phyloP scores from a whole-genome alignment of 2,888 invertebrate genomes.

The Aphodius sticticus region DNA sequence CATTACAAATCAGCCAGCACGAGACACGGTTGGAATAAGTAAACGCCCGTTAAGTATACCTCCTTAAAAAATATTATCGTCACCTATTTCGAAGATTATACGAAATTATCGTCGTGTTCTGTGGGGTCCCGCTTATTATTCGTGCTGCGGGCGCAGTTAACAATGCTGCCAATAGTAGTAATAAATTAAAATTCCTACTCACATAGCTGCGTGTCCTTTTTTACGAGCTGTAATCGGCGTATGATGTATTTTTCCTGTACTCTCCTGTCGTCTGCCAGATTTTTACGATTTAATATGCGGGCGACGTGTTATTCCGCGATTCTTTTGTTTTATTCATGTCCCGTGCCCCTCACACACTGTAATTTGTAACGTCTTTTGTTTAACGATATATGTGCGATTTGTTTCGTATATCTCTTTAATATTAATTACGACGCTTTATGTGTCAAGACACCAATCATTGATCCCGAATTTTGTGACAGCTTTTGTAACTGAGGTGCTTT shows the following conservation, averaged over 20 bases:
- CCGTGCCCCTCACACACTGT: neutral
- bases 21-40: neutral
- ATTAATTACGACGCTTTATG: neutral
- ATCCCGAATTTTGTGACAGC: neutral
- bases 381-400: neutral
- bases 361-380: slow-evolving; percentile 4
- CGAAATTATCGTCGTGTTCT: slow-evolving; percentile 39
- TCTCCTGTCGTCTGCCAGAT: neutral
- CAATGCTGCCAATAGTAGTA: slow-evolving; percentile 60
- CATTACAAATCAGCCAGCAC: neutral
- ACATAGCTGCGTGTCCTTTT: slow-evolving; percentile 42
- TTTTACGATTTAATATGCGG: slow-evolving; percentile 4
- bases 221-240: slow-evolving; percentile 48
- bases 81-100: slow-evolving; percentile 4
- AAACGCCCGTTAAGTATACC: neutral
- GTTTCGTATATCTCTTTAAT: neutral
- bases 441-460: neutral
- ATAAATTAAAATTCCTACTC: slow-evolving; percentile 60
- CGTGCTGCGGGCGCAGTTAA: slow-evolving; percentile 55
- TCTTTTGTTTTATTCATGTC: neutral
- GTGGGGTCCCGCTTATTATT: slow-evolving; percentile 58
- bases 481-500: neutral
- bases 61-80: neutral
- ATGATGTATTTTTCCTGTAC: slow-evolving; percentile 54
- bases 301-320: neutral